A percentile compares a stretch with the other conserved stretches of the same genome.
These are phyloP conservation scores for Ashinkailepas kermadecensis DNA, from an alignment of 2,888 invertebrate genomes.

Conservation along the genomic window DNA sequence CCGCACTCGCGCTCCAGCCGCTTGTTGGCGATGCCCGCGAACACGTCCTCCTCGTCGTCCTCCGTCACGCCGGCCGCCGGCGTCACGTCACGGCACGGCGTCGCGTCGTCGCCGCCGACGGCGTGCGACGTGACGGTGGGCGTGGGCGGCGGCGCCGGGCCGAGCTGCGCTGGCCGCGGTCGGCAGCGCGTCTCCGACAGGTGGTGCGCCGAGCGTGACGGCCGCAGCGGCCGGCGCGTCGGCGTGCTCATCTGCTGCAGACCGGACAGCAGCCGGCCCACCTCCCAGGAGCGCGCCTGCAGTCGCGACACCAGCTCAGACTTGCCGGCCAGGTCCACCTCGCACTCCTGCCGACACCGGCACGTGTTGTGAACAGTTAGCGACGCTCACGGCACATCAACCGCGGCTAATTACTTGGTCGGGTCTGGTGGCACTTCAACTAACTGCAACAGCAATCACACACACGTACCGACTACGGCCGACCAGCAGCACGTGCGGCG, in stretches of 20 bases:
- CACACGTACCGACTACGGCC: too few relatives aligned
- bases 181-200: background rate
- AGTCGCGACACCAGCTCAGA: conserved; percentile 90
- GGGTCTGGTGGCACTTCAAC: too few relatives aligned
- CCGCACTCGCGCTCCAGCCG: conserved; percentile 7
- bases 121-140: background rate
- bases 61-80: background rate
- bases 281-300: conserved; percentile 90
- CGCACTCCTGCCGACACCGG: conserved; percentile 63
- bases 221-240: background rate
- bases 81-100: background rate
- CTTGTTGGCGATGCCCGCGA: background rate
- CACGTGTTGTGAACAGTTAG: too few relatives aligned
- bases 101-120: too few relatives aligned
- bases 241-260: conserved; percentile 53
- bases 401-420: too few relatives aligned
- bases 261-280: conserved; percentile 85
- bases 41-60: background rate
- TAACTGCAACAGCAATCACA: too few relatives aligned
- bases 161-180: background rate
- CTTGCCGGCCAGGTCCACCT: conserved; percentile 90
- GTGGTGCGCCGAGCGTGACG: background rate
- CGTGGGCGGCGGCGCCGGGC: background rate
- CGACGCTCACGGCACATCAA: too few relatives aligned
- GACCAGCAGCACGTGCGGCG: too few relatives aligned